Percentiles rank a stretch among this genome's conserved stretches.
Conservation (phyloP, 2,797 vertebrate genomes). For the Alectoris magna region DNA sequence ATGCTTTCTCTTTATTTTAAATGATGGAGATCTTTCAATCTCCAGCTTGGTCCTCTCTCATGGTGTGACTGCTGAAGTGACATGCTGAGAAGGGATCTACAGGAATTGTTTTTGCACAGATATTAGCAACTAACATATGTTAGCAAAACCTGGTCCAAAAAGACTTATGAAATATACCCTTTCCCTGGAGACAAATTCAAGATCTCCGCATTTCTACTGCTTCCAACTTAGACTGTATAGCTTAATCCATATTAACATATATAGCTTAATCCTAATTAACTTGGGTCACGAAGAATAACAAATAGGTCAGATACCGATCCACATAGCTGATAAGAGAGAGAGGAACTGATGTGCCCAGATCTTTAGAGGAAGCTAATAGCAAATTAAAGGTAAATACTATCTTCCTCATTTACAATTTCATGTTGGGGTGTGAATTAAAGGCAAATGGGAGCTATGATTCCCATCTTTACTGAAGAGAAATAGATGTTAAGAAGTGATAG, state of each 20-base stretch:
- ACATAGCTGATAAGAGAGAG: background rate
- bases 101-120: background rate
- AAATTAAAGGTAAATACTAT: background rate
- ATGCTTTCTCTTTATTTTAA: background rate
- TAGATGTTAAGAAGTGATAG: background rate
- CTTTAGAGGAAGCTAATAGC: background rate
- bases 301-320: background rate
- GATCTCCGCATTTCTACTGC: background rate
- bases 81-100: background rate
- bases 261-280: background rate
- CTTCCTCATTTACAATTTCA: background rate
- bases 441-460: background rate
- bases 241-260: background rate
- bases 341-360: background rate
- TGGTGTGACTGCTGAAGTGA: background rate
- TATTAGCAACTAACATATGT: background rate
- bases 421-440: background rate
- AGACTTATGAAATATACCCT: background rate
- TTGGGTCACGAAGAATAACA: background rate
- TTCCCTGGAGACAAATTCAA: background rate
- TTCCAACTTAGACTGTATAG: background rate
- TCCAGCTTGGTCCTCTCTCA: background rate
- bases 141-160: background rate
- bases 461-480: background rate
- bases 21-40: background rate